Evolutionary conservation across 2,888 invertebrate species (phyloP), one percentile per base, ranked within the genome.

Genomic region (Brenthis hecate): DNA sequence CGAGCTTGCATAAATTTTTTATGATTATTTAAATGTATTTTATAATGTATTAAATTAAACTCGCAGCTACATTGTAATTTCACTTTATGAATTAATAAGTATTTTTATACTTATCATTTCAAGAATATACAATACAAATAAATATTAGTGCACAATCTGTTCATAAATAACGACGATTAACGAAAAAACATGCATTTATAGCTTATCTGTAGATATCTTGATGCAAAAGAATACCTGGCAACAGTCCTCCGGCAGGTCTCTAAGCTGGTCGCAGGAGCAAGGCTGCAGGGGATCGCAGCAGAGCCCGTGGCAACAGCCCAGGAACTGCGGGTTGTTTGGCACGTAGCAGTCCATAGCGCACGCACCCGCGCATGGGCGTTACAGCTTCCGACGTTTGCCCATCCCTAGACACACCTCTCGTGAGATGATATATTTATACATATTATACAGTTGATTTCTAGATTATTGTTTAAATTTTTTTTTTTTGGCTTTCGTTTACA

Each of bases 321-420:
- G 84, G 88, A 93, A 95, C 94, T 94, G 94, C 78, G 95, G 95
- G 87, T 95, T 95, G 93, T 95, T 95, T 68, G 95, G 95, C 77
- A 95, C 91, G 87, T 95, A 95, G 87, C 94, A 94, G 78, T 94
- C 94, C 94, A 94, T 94, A 76, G 86, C 91, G 84, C 87, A 74
- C 86, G 87, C 86, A 88, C 75, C 76, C 76, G 85, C 86, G 85
- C 86, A 85, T 80, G 85, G 88, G 88, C 86, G 88, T 72, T 75
- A 80, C 73, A 77, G 77, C 85, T 82, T 85, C 76, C 87, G 84
- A 55, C 86, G 86, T 78, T 87, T 86, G 83, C 81, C 79, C 90
- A 89, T 90, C 78, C 76, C 89, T 89, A 43, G 68, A 53, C 68
- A 70, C 72, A 58, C 72, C 68, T 70, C 61, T 67, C 65, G 48